Evolutionary conservation across 2,113 vertebrate species (phyloP).

Genomic region (Cyprinus carpio): DNA sequence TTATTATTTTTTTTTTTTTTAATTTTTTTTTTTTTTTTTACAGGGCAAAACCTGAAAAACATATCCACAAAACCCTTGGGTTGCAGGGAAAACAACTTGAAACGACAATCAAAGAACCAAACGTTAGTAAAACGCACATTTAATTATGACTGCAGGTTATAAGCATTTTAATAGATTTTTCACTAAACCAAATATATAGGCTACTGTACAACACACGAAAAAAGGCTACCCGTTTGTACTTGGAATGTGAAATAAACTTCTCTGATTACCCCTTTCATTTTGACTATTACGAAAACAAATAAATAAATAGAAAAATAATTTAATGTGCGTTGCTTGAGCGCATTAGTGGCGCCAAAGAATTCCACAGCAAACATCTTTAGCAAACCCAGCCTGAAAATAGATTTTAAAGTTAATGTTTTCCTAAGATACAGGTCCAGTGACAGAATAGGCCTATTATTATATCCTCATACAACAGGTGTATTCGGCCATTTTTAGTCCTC

Average conservation of each 20-base stretch:
- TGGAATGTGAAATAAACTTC: conserved; percentile 91
- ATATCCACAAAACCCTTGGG: background rate
- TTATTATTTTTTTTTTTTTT: no score
- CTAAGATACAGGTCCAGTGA: conserved; percentile 42
- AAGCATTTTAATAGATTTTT: conserved; percentile 48
- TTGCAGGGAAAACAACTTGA: background rate
- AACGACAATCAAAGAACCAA: conserved; percentile 19
- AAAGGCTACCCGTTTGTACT: conserved; percentile 51
- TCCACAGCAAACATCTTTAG: conserved; percentile 35
- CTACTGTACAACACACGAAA: conserved; percentile 50
- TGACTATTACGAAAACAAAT: conserved; percentile 45
- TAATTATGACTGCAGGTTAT: conserved; percentile 50
- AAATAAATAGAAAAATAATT: conserved; percentile 61
- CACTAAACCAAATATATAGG: conserved; percentile 58
- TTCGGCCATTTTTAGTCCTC: conserved; percentile 52
- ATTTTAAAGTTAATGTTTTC: conserved; percentile 28
- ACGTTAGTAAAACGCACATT: conserved; percentile 38
- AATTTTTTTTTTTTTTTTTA: no score
- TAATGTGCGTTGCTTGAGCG: conserved; percentile 44
- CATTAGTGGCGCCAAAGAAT: conserved; percentile 37
- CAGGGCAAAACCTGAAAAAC: background rate
- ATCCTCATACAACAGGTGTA: conserved; percentile 53
- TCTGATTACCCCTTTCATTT: conserved; percentile 73
- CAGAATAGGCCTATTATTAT: background rate
- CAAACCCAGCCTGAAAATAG: conserved; percentile 19